Conservation (phyloP, 2,113 vertebrate species). For the Carettochelys insculpta region DNA sequence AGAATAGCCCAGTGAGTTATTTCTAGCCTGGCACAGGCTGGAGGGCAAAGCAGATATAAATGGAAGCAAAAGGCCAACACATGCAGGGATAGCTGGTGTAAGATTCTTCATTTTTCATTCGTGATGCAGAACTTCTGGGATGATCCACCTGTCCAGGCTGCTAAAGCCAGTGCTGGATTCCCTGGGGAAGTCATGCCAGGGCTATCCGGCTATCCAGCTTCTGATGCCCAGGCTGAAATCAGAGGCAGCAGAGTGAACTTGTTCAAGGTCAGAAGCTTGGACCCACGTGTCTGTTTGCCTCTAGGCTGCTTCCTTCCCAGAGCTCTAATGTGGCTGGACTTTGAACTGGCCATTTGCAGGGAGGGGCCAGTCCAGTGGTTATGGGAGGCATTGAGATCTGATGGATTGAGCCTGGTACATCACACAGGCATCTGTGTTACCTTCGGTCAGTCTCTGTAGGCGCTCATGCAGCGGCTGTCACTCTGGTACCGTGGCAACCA, state of each 20-base stretch:
- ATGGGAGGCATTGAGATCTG: neutral
- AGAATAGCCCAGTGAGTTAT: neutral
- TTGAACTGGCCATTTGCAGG: neutral
- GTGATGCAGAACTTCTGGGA: neutral
- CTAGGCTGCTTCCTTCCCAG: neutral
- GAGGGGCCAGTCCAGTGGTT: neutral
- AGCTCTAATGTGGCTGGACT: neutral
- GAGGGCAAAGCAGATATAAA: neutral
- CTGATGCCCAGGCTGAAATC: neutral
- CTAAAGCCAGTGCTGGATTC: neutral
- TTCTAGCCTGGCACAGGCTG: constrained; percentile 10
- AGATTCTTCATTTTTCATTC: neutral
- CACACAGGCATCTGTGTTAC: neutral
- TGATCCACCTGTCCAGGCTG: neutral
- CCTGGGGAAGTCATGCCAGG: neutral
- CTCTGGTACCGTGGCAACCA: neutral
- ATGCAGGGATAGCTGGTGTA: neutral
- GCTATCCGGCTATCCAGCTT: neutral
- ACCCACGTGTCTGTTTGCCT: neutral
- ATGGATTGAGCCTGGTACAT: neutral
- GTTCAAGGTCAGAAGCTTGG: neutral
- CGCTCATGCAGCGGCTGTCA: neutral
- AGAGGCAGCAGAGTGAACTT: neutral
- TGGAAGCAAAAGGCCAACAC: neutral
- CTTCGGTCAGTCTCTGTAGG: too few species aligned